A percentile compares a stretch with the other conserved stretches of the same genome.
Conservation (phyloP, 2,888 invertebrate species). For the Cerceris rybyensis region DNA sequence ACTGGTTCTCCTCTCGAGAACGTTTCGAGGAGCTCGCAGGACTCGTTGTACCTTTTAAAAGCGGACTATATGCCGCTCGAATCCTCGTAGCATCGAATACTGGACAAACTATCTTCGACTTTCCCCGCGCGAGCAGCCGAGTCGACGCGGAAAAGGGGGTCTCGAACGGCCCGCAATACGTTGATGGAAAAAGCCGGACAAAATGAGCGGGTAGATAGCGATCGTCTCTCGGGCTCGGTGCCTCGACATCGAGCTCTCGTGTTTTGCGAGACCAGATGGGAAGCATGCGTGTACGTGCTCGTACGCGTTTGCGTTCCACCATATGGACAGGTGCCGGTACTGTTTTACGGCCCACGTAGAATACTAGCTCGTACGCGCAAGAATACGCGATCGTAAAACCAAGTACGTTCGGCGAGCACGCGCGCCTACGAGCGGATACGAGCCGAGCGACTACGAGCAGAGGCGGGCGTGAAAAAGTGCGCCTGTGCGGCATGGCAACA, state of each 20-base stretch:
- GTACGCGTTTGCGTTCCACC: conserved; percentile 57
- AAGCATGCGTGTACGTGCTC: conserved; percentile 38
- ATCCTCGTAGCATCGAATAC: not conserved
- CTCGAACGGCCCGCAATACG: conserved; percentile 28
- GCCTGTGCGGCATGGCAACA: conserved; percentile 71
- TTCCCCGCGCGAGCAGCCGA: not conserved
- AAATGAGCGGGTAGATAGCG: conserved; percentile 39
- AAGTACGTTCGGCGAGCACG: no score
- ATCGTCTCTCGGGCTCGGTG: conserved; percentile 41
- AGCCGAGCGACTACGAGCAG: not conserved
- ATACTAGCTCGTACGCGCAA: not conserved
- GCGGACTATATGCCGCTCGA: conserved; percentile 10
- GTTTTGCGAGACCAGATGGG: conserved; percentile 73
- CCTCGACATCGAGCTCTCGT: conserved; percentile 42
- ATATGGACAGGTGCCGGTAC: conserved; percentile 79
- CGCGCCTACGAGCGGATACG: no score
- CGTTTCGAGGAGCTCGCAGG: not conserved
- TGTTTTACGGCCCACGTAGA: conserved; percentile 43
- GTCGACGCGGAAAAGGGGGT: conserved; percentile 9
- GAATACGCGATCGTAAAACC: no score
- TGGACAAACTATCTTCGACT: not conserved
- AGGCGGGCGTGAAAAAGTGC: conserved; percentile 50
- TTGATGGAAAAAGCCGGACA: conserved; percentile 26
- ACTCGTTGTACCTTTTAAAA: conserved; percentile 15
- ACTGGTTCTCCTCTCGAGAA: conserved; percentile 24